Percentiles rank a stretch among this genome's conserved stretches.
phyloP scores from a whole-genome alignment of 2,888 invertebrate genomes.

The Hetaerina titia region DNA sequence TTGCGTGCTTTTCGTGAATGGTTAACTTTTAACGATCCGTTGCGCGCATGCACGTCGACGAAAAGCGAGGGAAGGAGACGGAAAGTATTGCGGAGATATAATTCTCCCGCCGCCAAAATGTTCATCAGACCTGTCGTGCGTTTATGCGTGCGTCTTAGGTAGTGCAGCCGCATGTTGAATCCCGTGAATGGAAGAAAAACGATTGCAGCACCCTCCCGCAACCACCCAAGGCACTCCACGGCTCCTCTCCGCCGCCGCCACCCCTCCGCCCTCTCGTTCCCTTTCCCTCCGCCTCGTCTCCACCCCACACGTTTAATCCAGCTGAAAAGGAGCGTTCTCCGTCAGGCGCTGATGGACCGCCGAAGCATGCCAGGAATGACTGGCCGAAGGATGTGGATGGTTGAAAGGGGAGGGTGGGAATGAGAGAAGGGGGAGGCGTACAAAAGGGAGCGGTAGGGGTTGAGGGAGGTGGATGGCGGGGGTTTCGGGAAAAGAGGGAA shows the following conservation, averaged over 20 bases:
- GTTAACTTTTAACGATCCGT: no score
- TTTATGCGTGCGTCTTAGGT: background rate
- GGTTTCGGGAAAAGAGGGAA: background rate
- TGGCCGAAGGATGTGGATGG: constrained; percentile 16
- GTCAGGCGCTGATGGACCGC: constrained; percentile 14
- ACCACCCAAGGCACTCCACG: background rate
- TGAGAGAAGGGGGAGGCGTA: background rate
- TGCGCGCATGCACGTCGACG: no score
- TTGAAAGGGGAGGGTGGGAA: background rate
- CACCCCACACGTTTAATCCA: background rate
- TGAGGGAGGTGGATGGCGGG: background rate
- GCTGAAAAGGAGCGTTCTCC: background rate
- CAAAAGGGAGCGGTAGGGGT: background rate
- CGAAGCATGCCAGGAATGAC: constrained; percentile 7
- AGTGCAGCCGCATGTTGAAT: background rate
- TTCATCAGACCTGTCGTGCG: no score
- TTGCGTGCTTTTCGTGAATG: no score
- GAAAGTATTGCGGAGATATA: no score
- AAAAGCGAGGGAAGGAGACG: no score
- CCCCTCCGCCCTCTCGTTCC: background rate
- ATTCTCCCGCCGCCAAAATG: no score
- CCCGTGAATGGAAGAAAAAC: background rate
- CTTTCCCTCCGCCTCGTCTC: no score
- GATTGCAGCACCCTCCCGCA: background rate
- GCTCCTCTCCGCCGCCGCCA: background rate